Evolutionary conservation across 1,140 invertebrate species (phyloP).

Genomic region (Trachelipus rathkii): DNA sequence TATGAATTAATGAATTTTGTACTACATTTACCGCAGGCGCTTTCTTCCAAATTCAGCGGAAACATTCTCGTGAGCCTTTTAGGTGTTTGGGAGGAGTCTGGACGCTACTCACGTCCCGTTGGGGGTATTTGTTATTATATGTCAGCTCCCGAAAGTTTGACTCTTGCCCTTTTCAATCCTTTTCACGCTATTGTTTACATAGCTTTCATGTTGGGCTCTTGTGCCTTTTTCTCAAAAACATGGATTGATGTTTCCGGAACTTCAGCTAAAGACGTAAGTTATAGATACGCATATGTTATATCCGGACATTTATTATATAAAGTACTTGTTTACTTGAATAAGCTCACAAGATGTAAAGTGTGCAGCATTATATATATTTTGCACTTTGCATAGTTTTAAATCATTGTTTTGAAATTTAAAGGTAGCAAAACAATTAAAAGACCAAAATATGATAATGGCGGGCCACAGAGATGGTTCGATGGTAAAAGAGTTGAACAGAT

Average conservation of each 20-base stretch:
- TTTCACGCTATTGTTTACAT: slow-evolving; percentile 96
- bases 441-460: slow-evolving; percentile 99
- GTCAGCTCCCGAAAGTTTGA: slow-evolving; percentile 94
- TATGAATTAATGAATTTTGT: not conserved
- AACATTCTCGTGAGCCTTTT: slow-evolving; percentile 96
- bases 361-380: not conserved
- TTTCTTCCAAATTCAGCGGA: slow-evolving; percentile 93
- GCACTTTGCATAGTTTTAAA: slow-evolving; percentile 22
- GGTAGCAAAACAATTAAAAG: slow-evolving; percentile 98
- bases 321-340: no score
- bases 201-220: slow-evolving; percentile 98
- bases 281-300: not conserved
- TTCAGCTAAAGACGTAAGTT: slow-evolving; percentile 95
- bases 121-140: slow-evolving; percentile 98
- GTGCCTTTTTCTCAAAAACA: slow-evolving; percentile 99
- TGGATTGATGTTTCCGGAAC: slow-evolving; percentile 99
- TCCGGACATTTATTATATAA: not conserved
- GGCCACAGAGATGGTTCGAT: slow-evolving; percentile 98
- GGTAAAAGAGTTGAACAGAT: slow-evolving; percentile 98
- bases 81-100: slow-evolving; percentile 98
- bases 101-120: slow-evolving; percentile 82
- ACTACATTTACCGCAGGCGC: slow-evolving; percentile 66
- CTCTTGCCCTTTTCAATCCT: slow-evolving; percentile 92
- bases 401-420: slow-evolving; percentile 50
- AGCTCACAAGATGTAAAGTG: no score